Evolutionary conservation across 2,797 vertebrate genomes (phyloP).

Genomic region (Intellagama lesueurii): DNA sequence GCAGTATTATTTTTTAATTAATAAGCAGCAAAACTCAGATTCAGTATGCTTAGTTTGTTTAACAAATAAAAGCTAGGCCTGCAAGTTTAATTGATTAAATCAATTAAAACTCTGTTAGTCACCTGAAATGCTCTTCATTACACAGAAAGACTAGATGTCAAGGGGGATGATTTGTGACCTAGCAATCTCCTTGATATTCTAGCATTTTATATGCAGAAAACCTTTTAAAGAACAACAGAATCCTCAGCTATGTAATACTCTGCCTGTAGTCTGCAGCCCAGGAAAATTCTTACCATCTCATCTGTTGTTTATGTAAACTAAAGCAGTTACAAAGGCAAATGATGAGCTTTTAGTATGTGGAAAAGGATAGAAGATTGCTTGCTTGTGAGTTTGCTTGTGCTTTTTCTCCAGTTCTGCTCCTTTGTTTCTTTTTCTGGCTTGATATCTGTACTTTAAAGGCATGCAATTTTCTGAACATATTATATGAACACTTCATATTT

Average conservation of each 20-base stretch:
- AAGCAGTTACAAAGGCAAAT: not conserved
- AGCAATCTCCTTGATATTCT: not conserved
- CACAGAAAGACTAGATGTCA: not conserved
- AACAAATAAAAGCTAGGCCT: not conserved
- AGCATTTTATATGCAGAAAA: not conserved
- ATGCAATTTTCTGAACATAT: conserved; percentile 21
- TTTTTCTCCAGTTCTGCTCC: not conserved
- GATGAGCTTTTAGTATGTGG: not conserved
- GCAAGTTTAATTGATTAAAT: not conserved
- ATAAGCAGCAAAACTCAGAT: not conserved
- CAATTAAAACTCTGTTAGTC: not conserved
- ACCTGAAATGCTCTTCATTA: not conserved
- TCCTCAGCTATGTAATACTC: not conserved
- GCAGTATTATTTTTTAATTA: not conserved
- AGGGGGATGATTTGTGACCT: not conserved
- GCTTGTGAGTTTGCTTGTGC: not conserved
- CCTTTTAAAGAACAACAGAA: not conserved
- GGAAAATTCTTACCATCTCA: not conserved
- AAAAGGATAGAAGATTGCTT: not conserved
- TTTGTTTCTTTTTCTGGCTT: conserved; percentile 13
- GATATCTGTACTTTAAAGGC: not conserved
- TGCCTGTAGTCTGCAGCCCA: not conserved
- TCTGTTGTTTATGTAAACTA: not conserved
- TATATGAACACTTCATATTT: not conserved
- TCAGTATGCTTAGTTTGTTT: not conserved